Evolutionary conservation across 2,888 invertebrate species (phyloP).

Genomic region (Eupeodes latifasciatus): DNA sequence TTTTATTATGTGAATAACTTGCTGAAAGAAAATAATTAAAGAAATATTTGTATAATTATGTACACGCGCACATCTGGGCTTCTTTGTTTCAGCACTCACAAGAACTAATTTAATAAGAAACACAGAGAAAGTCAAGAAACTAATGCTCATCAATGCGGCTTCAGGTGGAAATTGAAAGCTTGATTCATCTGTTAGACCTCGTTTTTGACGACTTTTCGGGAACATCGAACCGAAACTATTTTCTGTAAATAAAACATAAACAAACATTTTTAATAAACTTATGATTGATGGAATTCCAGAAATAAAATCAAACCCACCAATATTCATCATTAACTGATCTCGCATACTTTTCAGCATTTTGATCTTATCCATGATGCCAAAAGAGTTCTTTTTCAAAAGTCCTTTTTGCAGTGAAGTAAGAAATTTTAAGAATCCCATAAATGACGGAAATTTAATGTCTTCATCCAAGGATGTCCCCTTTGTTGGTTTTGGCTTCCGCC

Average conservation of each 20-base stretch:
- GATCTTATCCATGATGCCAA: constrained; percentile 82
- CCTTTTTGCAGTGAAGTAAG: constrained; percentile 80
- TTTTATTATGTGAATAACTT: constrained; percentile 88
- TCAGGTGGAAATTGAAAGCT: constrained; percentile 92
- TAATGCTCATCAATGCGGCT: constrained; percentile 92
- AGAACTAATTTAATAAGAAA: constrained; percentile 92
- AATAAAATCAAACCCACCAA: constrained; percentile 85
- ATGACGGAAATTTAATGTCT: constrained; percentile 79
- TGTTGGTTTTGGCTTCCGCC: constrained; percentile 13
- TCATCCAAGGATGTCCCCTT: not conserved
- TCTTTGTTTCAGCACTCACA: constrained; percentile 85
- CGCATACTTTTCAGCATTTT: constrained; percentile 80
- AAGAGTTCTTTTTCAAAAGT: constrained; percentile 80
- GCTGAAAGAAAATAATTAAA: constrained; percentile 86
- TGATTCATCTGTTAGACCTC: constrained; percentile 84
- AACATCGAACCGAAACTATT: constrained; percentile 62
- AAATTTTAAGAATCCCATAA: constrained; percentile 82
- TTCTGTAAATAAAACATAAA: constrained; percentile 32
- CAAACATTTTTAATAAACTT: not conserved
- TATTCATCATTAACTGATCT: constrained; percentile 87
- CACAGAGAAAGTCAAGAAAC: constrained; percentile 93
- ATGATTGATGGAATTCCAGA: not conserved
- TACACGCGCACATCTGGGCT: constrained; percentile 18
- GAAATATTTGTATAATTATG: constrained; percentile 22
- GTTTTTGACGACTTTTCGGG: constrained; percentile 78